Conservation (phyloP, 2,113 vertebrate genomes). For the Numenius arquata region DNA sequence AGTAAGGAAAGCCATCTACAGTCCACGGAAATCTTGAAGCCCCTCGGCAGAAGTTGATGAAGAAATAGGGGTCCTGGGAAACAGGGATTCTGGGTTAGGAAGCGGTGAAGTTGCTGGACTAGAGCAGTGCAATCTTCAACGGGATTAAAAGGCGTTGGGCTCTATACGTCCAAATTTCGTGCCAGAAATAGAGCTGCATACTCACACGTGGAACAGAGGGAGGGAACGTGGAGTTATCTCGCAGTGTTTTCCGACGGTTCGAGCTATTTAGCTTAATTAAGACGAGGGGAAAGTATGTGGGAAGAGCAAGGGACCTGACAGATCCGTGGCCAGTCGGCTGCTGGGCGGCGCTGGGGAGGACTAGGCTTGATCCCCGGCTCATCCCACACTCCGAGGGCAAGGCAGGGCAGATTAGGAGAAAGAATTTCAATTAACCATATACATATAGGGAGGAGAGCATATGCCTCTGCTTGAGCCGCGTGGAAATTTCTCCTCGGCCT, state of each 20-base stretch:
- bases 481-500: neutral
- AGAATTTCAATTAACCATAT: neutral
- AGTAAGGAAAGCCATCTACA: neutral
- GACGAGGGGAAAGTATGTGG: neutral
- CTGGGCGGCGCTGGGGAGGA: neutral
- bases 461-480: fast-evolving
- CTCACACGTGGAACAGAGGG: neutral
- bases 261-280: neutral
- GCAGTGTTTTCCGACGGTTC: neutral
- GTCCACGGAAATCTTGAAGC: neutral
- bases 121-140: fast-evolving
- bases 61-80: neutral
- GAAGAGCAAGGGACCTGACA: neutral
- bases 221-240: neutral
- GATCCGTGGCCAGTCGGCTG: neutral
- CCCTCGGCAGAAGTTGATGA: neutral
- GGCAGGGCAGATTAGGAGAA: neutral
- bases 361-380: neutral
- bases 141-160: neutral
- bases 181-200: neutral
- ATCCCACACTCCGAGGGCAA: no score
- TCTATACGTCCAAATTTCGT: neutral
- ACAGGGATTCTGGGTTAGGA: fast-evolving
- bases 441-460: fast-evolving
- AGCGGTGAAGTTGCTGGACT: neutral